Conservation (phyloP, 2,888 invertebrate genomes). For the Lasius platythorax region DNA sequence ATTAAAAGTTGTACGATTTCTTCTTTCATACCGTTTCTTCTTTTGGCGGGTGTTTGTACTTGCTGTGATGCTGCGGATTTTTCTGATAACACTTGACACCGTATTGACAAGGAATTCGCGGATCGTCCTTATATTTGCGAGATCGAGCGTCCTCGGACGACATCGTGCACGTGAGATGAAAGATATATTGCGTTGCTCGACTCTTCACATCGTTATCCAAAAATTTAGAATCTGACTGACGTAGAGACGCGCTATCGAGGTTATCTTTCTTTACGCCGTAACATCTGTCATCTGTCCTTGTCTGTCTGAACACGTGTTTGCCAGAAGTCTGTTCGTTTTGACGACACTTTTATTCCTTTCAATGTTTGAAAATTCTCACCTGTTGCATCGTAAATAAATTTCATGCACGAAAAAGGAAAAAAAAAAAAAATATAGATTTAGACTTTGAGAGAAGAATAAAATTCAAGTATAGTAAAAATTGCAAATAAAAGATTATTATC, state of each 20-base stretch:
- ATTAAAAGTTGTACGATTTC: not conserved
- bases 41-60: slow-evolving; percentile 92
- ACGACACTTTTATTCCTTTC: not conserved
- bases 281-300: not conserved
- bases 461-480: not conserved
- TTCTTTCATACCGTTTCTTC: slow-evolving; percentile 61
- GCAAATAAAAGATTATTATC: not conserved
- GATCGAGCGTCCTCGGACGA: slow-evolving; percentile 24
- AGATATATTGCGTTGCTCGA: not conserved
- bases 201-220: not conserved
- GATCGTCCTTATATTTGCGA: slow-evolving; percentile 78
- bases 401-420: no score
- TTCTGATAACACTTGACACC: slow-evolving; percentile 93
- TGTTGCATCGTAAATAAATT: not conserved
- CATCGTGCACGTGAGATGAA: not conserved
- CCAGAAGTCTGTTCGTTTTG: not conserved
- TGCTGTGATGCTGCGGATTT: slow-evolving; percentile 91
- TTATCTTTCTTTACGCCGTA: not conserved
- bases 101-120: slow-evolving; percentile 91
- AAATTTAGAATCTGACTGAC: not conserved
- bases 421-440: no score
- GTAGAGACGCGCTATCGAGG: not conserved
- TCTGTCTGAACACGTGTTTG: no score
- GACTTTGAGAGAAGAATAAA: no score
- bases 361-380: not conserved